Base-by-base conservation (phyloP, 2,888 invertebrate genomes). In the Cosmia pyralina region DNA sequence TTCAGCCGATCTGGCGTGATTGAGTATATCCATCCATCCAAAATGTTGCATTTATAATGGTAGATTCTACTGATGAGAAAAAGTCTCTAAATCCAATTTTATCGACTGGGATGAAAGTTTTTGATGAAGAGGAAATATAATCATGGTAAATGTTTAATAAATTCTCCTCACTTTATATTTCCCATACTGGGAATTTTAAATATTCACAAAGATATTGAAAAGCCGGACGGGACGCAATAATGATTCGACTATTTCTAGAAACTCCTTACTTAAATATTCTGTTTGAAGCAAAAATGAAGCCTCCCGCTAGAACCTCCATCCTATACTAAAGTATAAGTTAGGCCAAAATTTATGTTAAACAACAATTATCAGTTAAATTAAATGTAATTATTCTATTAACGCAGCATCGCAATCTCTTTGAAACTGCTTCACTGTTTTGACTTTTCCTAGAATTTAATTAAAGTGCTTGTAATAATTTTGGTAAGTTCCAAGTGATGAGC, bases 371-470 rank as follows among this genome's bases (percentile, higher is more conserved):
- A 58, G 46, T 72, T 69, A 72, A 67, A 75, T 75, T 84, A 57
- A 84, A 75, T 64, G 59, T 55, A 84, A 72, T 75, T 68, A 74
- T 75, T 67, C 69, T 53, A 69, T 64, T 67, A 72, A 67, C 52
- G 55, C 60, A 75, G 48, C 63, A 71, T 69, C 62, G 53, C 69
- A 53, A 84, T 75, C 75, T 75, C 81, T 81, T 84, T 75, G 84
- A 67, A 64, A 41, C 50, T 73, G 67, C 68, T 63, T 73, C 46
- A 67, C 15, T 69, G 63, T 79, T 80, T 83, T 81, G 81, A 81
- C 84, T 82, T 84, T 81, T 84, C 81, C 11, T 22, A 66, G 81
- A 84, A 81, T 82, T 82, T 82, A 82, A 82, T 82, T 82, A 82
- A 82, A 82, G 34, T 63, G 69, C 50, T 75, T 75, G 67, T 83